Percentiles rank a stretch among this genome's conserved stretches.
Conservation (phyloP, 2,888 invertebrate species). For the Hydrotaea diabolus region DNA sequence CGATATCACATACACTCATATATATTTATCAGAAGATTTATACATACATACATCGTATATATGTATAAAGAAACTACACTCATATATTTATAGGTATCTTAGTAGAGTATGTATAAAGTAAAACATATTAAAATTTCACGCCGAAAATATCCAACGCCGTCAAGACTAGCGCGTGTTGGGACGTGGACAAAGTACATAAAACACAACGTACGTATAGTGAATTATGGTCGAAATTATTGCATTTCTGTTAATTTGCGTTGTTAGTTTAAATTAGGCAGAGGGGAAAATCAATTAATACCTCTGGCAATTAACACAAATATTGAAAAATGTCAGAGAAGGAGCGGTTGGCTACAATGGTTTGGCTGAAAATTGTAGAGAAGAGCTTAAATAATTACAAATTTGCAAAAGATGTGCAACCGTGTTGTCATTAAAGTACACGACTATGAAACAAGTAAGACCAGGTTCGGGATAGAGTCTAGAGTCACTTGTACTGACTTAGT, state of each 20-base stretch:
- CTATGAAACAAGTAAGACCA: too few species aligned
- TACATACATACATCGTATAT: too few species aligned
- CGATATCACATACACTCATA: neutral
- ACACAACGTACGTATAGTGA: neutral
- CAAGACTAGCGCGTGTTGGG: neutral
- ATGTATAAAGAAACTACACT: too few species aligned
- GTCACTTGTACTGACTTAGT: too few species aligned
- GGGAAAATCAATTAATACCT: constrained; percentile 4
- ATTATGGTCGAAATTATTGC: constrained; percentile 3
- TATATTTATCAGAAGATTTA: neutral
- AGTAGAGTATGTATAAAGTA: constrained; percentile 23
- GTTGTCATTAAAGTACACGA: too few species aligned
- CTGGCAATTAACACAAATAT: neutral
- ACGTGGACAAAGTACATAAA: too few species aligned
- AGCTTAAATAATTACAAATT: too few species aligned
- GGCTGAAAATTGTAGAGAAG: too few species aligned
- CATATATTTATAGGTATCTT: neutral
- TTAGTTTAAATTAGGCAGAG: neutral
- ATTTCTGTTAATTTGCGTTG: neutral
- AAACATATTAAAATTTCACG: neutral
- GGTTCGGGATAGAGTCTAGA: too few species aligned
- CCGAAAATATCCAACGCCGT: neutral
- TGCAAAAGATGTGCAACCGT: too few species aligned
- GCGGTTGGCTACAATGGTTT: too few species aligned
- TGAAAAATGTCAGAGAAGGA: too few species aligned